phyloP scores from a whole-genome alignment of 1,140 invertebrate genomes.

The Panonychus citri region DNA sequence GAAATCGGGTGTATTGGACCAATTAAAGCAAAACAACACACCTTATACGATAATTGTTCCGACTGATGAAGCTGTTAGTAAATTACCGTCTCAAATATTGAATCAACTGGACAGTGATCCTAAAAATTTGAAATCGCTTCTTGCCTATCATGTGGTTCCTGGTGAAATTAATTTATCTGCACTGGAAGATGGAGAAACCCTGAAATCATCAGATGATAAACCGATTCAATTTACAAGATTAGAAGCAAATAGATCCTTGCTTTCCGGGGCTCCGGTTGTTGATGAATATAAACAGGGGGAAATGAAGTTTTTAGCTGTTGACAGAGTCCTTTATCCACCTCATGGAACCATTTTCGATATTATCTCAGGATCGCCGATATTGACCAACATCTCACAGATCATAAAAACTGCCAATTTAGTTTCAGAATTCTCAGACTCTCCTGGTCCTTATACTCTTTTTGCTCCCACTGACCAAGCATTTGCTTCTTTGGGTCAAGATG shows the following conservation, averaged over 20 bases:
- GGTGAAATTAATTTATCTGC: constrained; percentile 14
- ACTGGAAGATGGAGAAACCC: constrained; percentile 18
- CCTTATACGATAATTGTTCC: constrained; percentile 29
- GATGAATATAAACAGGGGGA: constrained; percentile 19
- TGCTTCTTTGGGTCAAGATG: constrained; percentile 14
- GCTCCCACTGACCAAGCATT: constrained; percentile 21
- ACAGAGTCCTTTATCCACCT: constrained; percentile 22
- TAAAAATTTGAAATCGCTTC: constrained; percentile 16
- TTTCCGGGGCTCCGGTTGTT: constrained; percentile 19
- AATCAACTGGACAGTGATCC: constrained; percentile 12
- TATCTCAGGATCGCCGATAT: constrained; percentile 16
- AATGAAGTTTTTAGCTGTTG: constrained; percentile 22
- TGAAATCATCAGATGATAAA: constrained; percentile 12
- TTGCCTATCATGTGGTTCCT: constrained; percentile 23
- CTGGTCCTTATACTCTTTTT: constrained; percentile 20
- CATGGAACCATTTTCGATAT: constrained; percentile 18
- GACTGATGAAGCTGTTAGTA: constrained; percentile 25
- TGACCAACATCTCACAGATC: constrained; percentile 13
- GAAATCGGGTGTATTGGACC: neutral
- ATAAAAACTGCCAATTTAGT: constrained; percentile 12
- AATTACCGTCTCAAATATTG: constrained; percentile 15
- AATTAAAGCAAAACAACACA: neutral
- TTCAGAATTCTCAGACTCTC: constrained; percentile 7
- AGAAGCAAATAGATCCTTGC: constrained; percentile 15
- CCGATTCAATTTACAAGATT: constrained; percentile 20